These are phyloP conservation scores for Scaptomyza caliginosa DNA, from an alignment of 2,888 invertebrate species.

Conservation along the genomic window DNA sequence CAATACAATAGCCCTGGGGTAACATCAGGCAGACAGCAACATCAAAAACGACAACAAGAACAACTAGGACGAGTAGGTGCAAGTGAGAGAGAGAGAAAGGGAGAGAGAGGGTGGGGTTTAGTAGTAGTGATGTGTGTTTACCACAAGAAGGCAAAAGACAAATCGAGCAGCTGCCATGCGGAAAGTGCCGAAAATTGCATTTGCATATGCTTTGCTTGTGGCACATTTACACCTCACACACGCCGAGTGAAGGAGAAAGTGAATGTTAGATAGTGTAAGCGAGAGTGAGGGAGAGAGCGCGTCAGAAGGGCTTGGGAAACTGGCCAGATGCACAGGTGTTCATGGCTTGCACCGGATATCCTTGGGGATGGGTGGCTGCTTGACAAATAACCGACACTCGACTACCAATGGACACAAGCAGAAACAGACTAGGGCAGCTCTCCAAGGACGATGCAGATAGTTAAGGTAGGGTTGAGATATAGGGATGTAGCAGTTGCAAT, in stretches of 20 bases:
- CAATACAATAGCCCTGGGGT: background rate
- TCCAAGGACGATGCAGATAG: background rate
- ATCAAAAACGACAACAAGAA: background rate
- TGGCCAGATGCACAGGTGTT: slow-evolving; percentile 17
- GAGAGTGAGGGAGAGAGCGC: background rate
- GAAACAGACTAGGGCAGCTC: background rate
- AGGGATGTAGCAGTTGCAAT: slow-evolving; percentile 13
- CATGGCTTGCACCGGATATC: slow-evolving; percentile 7
- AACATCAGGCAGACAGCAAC: slow-evolving; percentile 27
- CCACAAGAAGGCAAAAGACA: slow-evolving; percentile 39
- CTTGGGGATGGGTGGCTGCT: slow-evolving; percentile 3
- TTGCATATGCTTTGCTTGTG: slow-evolving; percentile 63
- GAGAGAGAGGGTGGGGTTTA: background rate
- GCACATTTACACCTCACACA: slow-evolving; percentile 55
- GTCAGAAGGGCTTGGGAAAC: background rate
- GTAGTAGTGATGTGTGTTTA: slow-evolving; percentile 9
- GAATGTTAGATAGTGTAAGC: background rate
- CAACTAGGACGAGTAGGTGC: background rate
- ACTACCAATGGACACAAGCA: slow-evolving; percentile 3
- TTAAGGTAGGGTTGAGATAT: background rate
- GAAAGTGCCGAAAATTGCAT: slow-evolving; percentile 77
- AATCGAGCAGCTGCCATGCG: slow-evolving; percentile 67
- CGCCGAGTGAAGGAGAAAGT: background rate
- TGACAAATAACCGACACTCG: slow-evolving; percentile 51
- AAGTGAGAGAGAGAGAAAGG: background rate